Conservation (phyloP, 2,113 vertebrate genomes). For the Conger conger region DNA sequence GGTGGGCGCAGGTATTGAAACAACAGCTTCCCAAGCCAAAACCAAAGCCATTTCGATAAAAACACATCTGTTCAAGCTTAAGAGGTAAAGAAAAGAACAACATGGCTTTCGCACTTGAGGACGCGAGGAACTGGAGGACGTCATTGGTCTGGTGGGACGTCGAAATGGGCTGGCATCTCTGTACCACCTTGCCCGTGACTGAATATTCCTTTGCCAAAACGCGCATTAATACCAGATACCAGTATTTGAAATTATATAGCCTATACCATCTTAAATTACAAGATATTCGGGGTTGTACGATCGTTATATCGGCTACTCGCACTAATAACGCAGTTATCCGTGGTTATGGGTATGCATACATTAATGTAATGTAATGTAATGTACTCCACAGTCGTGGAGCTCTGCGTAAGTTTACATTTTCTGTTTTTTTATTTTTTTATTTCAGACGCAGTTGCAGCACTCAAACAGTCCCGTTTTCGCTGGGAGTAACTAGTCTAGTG, state of each 20-base stretch:
- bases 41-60: conserved; percentile 54
- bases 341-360: no score
- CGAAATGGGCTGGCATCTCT: not conserved
- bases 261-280: no score
- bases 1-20: conserved; percentile 40
- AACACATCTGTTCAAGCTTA: conserved; percentile 57
- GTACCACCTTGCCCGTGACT: not conserved
- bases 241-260: not conserved
- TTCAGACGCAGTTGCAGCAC: not conserved
- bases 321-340: no score
- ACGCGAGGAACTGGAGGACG: conserved; percentile 33
- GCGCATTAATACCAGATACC: not conserved
- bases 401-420: no score
- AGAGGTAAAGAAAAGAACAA: conserved; percentile 4
- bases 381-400: not conserved
- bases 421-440: not conserved
- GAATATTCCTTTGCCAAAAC: not conserved
- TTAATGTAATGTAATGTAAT: no score
- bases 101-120: not conserved
- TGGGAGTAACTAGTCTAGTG: not conserved
- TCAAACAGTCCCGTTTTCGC: not conserved
- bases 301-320: no score
- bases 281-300: no score
- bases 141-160: conserved; percentile 30
- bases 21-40: conserved; percentile 62